Evolutionary conservation across 1,140 invertebrate genomes (phyloP).

Genomic region (Rhizoglyphus robini): DNA sequence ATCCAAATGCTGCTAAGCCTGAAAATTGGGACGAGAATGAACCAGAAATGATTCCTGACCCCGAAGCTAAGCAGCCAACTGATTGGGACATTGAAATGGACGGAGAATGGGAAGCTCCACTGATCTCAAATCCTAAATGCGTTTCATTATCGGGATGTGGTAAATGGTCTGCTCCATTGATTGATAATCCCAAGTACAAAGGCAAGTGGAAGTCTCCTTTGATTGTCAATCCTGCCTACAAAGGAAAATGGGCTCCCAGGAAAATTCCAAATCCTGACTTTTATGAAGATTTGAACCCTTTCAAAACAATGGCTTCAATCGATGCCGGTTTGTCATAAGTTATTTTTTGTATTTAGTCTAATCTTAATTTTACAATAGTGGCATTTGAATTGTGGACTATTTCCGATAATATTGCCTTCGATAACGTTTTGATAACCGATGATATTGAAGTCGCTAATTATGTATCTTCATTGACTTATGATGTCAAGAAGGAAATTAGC

Average conservation of each 20-base stretch:
- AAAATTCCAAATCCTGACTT: constrained; percentile 78
- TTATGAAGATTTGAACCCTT: constrained; percentile 81
- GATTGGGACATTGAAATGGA: constrained; percentile 99
- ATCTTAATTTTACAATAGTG: constrained; percentile 34
- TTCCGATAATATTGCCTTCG: constrained; percentile 81
- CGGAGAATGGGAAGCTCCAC: constrained; percentile 91
- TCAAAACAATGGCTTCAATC: constrained; percentile 69
- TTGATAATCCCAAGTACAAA: constrained; percentile 81
- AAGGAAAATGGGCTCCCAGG: constrained; percentile 80
- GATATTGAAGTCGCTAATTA: constrained; percentile 57
- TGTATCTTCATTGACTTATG: constrained; percentile 70
- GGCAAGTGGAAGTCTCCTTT: constrained; percentile 80
- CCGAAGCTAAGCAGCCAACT: constrained; percentile 66
- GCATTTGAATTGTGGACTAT: constrained; percentile 98
- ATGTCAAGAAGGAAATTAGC: constrained; percentile 63
- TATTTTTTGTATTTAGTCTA: background rate
- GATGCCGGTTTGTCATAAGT: constrained; percentile 31
- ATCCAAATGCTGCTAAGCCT: constrained; percentile 73
- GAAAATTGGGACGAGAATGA: constrained; percentile 90
- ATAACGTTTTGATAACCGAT: constrained; percentile 88
- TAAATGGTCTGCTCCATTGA: constrained; percentile 64
- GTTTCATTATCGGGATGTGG: constrained; percentile 74
- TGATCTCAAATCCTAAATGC: constrained; percentile 76
- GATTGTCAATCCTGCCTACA: constrained; percentile 85
- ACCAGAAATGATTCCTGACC: constrained; percentile 70